Evolutionary conservation across 2,888 invertebrate genomes (phyloP).

Genomic region (Philonicus albiceps): DNA sequence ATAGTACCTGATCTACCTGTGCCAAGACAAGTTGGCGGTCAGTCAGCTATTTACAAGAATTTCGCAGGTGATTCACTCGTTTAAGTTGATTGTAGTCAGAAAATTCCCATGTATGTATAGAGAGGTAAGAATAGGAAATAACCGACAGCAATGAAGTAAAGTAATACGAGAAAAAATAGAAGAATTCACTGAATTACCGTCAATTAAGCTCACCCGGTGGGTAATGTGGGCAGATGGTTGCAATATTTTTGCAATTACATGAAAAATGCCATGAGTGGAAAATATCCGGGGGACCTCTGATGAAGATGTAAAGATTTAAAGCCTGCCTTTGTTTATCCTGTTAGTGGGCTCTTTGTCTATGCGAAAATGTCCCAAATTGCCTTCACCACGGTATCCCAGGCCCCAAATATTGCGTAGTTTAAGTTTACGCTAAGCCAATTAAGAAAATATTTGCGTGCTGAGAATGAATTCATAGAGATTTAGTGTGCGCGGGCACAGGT

Average conservation of each 20-base stretch:
- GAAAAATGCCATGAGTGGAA: background rate
- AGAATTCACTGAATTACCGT: background rate
- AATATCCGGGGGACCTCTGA: background rate
- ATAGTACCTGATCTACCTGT: background rate
- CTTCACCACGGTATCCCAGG: background rate
- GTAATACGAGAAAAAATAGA: background rate
- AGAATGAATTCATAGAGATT: too few relatives aligned
- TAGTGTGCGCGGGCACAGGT: background rate
- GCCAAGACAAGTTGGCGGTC: background rate
- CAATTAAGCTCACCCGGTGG: background rate
- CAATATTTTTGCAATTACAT: background rate
- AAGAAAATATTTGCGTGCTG: background rate
- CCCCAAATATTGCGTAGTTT: background rate
- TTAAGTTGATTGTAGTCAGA: background rate
- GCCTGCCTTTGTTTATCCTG: background rate
- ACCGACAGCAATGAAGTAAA: background rate
- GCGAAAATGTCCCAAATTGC: background rate
- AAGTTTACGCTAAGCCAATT: background rate
- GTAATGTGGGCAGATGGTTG: conserved; percentile 3
- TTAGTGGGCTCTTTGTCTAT: background rate
- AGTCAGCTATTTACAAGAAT: background rate
- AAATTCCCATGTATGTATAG: background rate
- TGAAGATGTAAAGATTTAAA: background rate
- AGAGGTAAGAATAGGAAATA: background rate
- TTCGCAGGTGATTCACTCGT: background rate